Evolutionary conservation across 2,888 invertebrate species (phyloP).

Genomic region (Empis stercorea): DNA sequence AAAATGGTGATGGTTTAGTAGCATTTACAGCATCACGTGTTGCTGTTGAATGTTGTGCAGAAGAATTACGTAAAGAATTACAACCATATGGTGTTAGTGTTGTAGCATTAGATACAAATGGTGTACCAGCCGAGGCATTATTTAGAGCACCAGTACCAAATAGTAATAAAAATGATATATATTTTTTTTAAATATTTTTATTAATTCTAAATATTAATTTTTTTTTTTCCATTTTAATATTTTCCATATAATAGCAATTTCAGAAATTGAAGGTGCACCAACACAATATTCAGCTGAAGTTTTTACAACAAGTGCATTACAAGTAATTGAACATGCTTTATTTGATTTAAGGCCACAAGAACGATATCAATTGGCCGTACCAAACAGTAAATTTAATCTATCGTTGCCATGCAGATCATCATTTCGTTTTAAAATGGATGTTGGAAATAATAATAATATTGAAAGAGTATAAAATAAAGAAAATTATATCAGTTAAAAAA

Average conservation of each 20-base stretch:
- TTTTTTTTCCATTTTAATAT: not conserved
- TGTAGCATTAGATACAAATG: slow-evolving; percentile 59
- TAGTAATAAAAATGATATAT: slow-evolving; percentile 20
- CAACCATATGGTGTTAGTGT: slow-evolving; percentile 59
- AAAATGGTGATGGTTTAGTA: slow-evolving; percentile 39
- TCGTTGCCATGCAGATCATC: slow-evolving; percentile 37
- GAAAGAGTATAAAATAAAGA: slow-evolving; percentile 1
- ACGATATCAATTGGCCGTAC: slow-evolving; percentile 30
- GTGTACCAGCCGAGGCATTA: slow-evolving; percentile 49
- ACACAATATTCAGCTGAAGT: slow-evolving; percentile 52
- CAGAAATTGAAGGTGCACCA: slow-evolving; percentile 44
- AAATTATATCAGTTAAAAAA: too few species aligned
- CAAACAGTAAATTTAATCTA: slow-evolving; percentile 32
- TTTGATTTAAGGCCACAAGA: slow-evolving; percentile 44
- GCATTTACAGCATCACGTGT: slow-evolving; percentile 50
- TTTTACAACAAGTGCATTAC: slow-evolving; percentile 45
- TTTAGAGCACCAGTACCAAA: slow-evolving; percentile 49
- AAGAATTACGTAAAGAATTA: slow-evolving; percentile 55
- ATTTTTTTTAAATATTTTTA: not conserved
- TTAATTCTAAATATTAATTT: not conserved
- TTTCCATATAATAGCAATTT: slow-evolving; percentile 18
- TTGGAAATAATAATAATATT: slow-evolving; percentile 1
- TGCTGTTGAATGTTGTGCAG: slow-evolving; percentile 69
- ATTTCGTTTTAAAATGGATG: slow-evolving; percentile 22
- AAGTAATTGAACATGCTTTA: slow-evolving; percentile 49